Percentiles rank a stretch among this genome's conserved stretches.
Conservation (phyloP, 2,113 vertebrate species). For the Neotragus pygmaeus region DNA sequence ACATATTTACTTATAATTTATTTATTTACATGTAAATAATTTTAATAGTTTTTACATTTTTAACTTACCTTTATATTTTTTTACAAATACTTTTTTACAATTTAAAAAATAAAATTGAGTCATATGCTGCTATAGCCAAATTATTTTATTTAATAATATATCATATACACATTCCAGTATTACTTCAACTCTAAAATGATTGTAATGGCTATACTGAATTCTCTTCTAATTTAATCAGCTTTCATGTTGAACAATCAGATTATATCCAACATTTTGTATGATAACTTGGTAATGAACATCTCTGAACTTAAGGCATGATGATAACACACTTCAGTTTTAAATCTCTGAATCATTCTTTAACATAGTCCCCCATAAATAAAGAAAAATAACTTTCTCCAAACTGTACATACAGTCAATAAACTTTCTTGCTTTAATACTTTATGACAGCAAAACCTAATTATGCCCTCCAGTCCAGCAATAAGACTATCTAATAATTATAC, state of each 20-base stretch:
- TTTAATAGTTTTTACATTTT: background rate
- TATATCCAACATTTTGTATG: background rate
- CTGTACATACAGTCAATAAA: background rate
- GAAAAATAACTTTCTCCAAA: background rate
- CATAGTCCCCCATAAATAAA: background rate
- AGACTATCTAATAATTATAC: background rate
- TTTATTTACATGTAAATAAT: background rate
- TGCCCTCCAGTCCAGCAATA: background rate
- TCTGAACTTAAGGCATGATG: background rate
- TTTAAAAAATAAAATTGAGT: background rate
- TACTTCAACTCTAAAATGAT: background rate
- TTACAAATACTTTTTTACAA: background rate
- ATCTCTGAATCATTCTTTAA: background rate
- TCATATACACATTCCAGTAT: background rate
- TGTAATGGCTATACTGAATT: background rate
- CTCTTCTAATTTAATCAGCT: background rate
- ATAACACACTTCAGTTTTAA: background rate
- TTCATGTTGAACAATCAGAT: background rate
- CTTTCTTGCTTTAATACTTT: background rate
- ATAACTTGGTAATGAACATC: background rate
- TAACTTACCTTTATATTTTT: background rate
- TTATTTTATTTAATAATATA: constrained; percentile 15
- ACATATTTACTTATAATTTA: background rate
- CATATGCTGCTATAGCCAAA: background rate
- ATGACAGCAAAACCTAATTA: constrained; percentile 22